Evolutionary conservation across 2,888 invertebrate genomes (phyloP).

Genomic region (Sinhomidia bicolor): DNA sequence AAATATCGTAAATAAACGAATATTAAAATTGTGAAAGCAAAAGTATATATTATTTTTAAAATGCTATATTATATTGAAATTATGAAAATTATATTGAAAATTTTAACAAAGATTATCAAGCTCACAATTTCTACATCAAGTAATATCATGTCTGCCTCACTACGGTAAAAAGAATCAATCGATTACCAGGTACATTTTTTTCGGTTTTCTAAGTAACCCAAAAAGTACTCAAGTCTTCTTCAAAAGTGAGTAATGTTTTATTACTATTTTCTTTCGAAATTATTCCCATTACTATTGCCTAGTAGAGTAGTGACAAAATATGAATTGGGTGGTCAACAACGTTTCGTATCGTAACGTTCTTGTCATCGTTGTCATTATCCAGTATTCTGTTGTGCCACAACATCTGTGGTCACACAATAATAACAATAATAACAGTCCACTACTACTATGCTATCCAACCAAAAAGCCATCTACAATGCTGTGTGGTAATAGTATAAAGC

Average conservation of each 20-base stretch:
- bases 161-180: background rate
- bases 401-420: constrained; percentile 69
- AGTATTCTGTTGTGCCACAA: constrained; percentile 66
- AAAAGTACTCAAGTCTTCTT: no score
- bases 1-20: background rate
- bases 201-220: no score
- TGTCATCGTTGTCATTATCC: constrained; percentile 42
- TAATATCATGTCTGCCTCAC: background rate
- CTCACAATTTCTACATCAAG: no score
- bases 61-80: background rate
- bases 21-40: background rate
- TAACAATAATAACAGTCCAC: constrained; percentile 27
- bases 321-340: background rate
- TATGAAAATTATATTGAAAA: no score
- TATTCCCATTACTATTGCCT: background rate
- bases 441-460: background rate
- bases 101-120: no score
- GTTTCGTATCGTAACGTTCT: constrained; percentile 30
- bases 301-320: constrained; percentile 1
- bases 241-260: background rate
- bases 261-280: background rate
- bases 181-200: background rate
- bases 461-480: background rate
- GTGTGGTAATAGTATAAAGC: background rate
- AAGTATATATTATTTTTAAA: no score